A percentile compares a stretch with the other conserved stretches of the same genome.
Evolutionary conservation across 2,888 invertebrate genomes (phyloP).

Genomic region (Timema cristinae): DNA sequence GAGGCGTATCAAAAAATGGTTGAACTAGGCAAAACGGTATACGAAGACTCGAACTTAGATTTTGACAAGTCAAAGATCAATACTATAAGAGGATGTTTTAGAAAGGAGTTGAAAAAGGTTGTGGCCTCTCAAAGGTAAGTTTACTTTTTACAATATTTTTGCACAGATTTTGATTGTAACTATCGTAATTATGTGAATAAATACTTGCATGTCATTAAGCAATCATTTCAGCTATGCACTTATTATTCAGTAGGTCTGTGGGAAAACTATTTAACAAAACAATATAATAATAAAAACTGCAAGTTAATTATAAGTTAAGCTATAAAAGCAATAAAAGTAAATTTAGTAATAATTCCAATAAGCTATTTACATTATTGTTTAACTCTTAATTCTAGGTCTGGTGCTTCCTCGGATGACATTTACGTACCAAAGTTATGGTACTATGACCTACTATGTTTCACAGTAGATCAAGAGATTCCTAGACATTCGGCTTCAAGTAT

Average conservation of each 20-base stretch:
- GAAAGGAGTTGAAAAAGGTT: conserved; percentile 6
- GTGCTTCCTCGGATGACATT: neutral
- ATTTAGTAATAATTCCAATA: neutral
- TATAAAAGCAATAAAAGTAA: neutral
- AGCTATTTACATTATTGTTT: neutral
- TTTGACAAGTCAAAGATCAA: neutral
- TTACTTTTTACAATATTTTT: neutral
- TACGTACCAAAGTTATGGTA: conserved; percentile 5
- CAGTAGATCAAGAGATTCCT: neutral
- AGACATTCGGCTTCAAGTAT: too few relatives aligned
- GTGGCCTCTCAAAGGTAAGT: neutral
- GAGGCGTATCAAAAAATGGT: conserved; percentile 4
- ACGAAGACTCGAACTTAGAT: neutral
- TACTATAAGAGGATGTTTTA: neutral
- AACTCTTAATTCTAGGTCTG: neutral
- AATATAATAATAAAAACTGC: neutral
- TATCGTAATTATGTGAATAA: neutral
- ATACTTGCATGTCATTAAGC: neutral
- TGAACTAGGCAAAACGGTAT: neutral
- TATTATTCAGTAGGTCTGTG: too few relatives aligned
- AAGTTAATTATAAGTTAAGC: too few relatives aligned
- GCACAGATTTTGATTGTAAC: neutral
- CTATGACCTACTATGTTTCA: neutral
- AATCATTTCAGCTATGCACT: too few relatives aligned
- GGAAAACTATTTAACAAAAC: neutral